Conservation (phyloP, 1,140 invertebrate species). For the Luehdorfia chinensis region DNA sequence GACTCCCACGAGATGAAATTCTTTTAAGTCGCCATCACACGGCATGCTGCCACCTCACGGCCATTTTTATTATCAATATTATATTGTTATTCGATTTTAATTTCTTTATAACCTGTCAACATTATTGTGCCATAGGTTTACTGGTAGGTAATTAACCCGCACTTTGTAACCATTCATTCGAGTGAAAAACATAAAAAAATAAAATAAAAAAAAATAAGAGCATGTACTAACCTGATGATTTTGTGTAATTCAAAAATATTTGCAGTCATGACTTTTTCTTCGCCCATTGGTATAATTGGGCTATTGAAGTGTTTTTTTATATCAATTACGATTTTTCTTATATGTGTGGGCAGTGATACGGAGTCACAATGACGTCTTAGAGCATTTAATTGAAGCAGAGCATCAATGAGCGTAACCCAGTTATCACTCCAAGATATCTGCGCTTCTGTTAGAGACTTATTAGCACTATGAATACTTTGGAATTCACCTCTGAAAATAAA, state of each 20-base stretch:
- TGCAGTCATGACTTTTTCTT: constrained; percentile 7
- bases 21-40: too few species aligned
- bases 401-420: constrained; percentile 41
- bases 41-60: too few species aligned
- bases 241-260: constrained; percentile 13
- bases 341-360: constrained; percentile 25
- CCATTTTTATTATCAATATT: too few species aligned
- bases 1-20: too few species aligned
- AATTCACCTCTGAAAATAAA: constrained; percentile 31
- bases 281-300: neutral
- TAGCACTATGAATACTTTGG: constrained; percentile 30
- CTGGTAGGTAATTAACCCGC: too few species aligned
- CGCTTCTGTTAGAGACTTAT: constrained; percentile 27
- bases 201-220: too few species aligned
- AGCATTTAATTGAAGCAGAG: constrained; percentile 32
- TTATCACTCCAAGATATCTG: constrained; percentile 34
- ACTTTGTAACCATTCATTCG: too few species aligned
- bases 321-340: constrained; percentile 33
- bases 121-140: too few species aligned
- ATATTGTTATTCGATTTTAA: too few species aligned
- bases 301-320: constrained; percentile 15
- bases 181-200: too few species aligned
- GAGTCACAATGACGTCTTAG: constrained; percentile 22
- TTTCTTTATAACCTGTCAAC: too few species aligned
- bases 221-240: constrained; percentile 21